Evolutionary conservation across 2,888 invertebrate genomes (phyloP).

Genomic region (Agonopterix arenella): DNA sequence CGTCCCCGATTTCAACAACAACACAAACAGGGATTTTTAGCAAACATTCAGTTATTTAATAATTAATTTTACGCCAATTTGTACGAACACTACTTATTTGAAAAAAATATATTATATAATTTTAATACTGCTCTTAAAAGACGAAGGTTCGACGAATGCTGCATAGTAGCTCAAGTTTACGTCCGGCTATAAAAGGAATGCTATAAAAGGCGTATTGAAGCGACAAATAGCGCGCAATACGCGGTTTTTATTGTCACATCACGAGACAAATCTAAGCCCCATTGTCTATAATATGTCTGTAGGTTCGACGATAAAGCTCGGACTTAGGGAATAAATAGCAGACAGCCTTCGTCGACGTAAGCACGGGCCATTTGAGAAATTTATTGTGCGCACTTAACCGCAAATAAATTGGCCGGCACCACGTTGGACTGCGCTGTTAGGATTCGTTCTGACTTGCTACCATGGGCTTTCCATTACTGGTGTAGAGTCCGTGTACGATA

Average conservation of each 20-base stretch:
- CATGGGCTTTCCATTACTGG: too few species aligned
- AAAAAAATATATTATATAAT: too few species aligned
- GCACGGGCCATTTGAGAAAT: constrained; percentile 73
- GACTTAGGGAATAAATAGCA: constrained; percentile 67
- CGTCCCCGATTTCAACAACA: constrained; percentile 32
- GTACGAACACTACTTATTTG: too few species aligned
- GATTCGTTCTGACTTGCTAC: background rate
- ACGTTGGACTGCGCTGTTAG: constrained; percentile 48
- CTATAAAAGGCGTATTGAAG: constrained; percentile 39
- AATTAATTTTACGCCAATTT: too few species aligned
- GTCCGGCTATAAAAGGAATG: constrained; percentile 30
- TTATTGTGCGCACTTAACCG: constrained; percentile 74
- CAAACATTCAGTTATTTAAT: constrained; percentile 19
- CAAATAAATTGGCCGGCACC: constrained; percentile 69
- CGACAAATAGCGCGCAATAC: constrained; percentile 42
- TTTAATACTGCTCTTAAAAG: constrained; percentile 10
- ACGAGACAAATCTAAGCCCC: constrained; percentile 52
- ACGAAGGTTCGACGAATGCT: constrained; percentile 20
- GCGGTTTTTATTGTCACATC: constrained; percentile 50
- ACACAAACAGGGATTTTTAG: constrained; percentile 43
- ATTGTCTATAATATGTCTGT: constrained; percentile 51
- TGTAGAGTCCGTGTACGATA: too few species aligned
- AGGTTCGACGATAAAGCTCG: constrained; percentile 53
- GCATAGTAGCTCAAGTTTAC: constrained; percentile 32
- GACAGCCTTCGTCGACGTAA: constrained; percentile 62